Percentiles rank a stretch among this genome's conserved stretches.
phyloP scores from a whole-genome alignment of 2,888 invertebrate genomes.

The Amphimallon solstitiale region DNA sequence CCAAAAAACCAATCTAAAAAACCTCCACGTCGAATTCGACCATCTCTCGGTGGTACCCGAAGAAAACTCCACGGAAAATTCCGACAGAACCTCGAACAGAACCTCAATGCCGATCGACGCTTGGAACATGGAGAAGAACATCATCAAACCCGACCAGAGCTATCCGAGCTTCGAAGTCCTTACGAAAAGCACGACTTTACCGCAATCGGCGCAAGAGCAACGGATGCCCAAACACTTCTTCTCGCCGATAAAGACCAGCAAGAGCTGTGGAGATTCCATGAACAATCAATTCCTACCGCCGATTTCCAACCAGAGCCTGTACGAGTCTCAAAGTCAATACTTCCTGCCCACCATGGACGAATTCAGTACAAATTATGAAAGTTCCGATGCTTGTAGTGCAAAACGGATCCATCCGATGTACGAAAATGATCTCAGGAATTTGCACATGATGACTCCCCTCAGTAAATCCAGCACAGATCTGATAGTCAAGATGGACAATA shows the following conservation, averaged over 20 bases:
- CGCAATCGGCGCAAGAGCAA: conserved; percentile 25
- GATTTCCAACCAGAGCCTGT: conserved; percentile 31
- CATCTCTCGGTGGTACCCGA: conserved; percentile 82
- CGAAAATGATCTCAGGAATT: conserved; percentile 24
- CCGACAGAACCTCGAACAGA: conserved; percentile 56
- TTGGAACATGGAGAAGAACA: conserved; percentile 50
- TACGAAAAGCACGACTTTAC: conserved; percentile 38
- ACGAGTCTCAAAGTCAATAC: conserved; percentile 29
- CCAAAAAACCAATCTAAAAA: conserved; percentile 64
- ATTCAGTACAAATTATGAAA: conserved; percentile 41
- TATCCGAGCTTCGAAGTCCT: conserved; percentile 56
- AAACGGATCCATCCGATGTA: conserved; percentile 23
- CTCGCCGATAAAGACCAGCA: conserved; percentile 59
- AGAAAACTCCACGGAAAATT: conserved; percentile 67
- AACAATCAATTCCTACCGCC: conserved; percentile 49
- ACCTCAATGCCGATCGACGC: conserved; percentile 50
- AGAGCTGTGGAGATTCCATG: conserved; percentile 55
- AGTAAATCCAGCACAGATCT: conserved; percentile 58
- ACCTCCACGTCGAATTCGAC: conserved; percentile 72
- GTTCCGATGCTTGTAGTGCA: not conserved
- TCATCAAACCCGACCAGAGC: conserved; percentile 61
- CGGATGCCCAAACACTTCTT: conserved; percentile 62
- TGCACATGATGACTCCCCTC: conserved; percentile 43
- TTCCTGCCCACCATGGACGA: conserved; percentile 39
- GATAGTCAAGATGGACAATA: conserved; percentile 60